Conservation (phyloP, 92 coral and sea anemone genomes). For the Metridium senile region DNA sequence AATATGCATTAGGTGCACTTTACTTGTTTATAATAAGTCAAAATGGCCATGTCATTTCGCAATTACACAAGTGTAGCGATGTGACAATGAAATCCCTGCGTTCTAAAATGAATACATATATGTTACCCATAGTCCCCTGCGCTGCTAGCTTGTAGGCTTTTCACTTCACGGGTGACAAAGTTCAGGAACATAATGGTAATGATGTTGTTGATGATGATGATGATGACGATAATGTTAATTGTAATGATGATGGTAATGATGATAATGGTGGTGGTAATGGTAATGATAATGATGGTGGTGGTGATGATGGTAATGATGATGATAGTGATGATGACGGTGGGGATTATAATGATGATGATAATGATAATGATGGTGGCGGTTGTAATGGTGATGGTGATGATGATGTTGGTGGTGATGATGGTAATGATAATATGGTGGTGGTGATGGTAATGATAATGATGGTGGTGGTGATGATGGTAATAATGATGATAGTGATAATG, state of each 20-base stretch:
- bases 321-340: constrained; percentile 5
- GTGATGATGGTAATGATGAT: not conserved
- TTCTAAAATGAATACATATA: too few species aligned
- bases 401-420: constrained; percentile 1
- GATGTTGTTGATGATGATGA: not conserved
- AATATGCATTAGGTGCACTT: too few species aligned
- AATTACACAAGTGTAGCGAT: too few species aligned
- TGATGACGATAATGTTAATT: not conserved
- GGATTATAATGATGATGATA: not conserved
- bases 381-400: not conserved
- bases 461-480: constrained; percentile 1
- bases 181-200: not conserved
- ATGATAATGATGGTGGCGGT: not conserved
- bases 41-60: too few species aligned
- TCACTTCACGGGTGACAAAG: too few species aligned
- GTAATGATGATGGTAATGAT: not conserved
- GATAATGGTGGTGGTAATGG: not conserved
- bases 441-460: constrained; percentile 6
- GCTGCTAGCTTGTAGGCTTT: too few species aligned
- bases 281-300: constrained; percentile 6
- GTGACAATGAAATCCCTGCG: too few species aligned
- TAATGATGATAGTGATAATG: not conserved
- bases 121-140: too few species aligned
- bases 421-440: constrained; percentile 1
- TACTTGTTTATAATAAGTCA: too few species aligned